Evolutionary conservation across 37 sponge, comb jelly and placozoan species (phyloP), one percentile per base, ranked within the genome.

Genomic region (Beroe forskalii): DNA sequence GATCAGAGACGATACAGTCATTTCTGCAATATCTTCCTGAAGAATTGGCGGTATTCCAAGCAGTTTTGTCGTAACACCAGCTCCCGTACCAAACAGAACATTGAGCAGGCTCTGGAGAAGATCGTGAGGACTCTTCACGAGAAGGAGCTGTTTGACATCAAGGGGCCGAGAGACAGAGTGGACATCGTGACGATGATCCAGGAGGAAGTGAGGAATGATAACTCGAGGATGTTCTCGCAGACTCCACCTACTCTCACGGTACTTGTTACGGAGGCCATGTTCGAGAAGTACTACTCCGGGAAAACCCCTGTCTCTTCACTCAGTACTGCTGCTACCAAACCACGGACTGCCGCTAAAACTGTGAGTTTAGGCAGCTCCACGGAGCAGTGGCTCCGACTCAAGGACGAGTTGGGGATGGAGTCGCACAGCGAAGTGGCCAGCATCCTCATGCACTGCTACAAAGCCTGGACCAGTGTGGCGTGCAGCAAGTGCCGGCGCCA

Each of bases 391-490:
- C 25, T 44, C 30, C 23, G 30, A 3, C 86, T 80, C 28, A 80
- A 80, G 86, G 55, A 20, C 42, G 86, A 80, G 35, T 37, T 80
- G 86, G 86, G 86, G 86, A 44, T 80, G 86, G 55, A 80, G 28
- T 33, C 86, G 1, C 28, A 80, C 55, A 24, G 30, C 37, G 86
- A 80, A 25, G 55, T 80, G 43, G 86, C 86, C 0, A 22, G 48
- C 23, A 41, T 80, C n/a, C 55, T 80, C n/a, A 80, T 80, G 38
- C 86, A 80, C 86, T 80, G 86, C 27, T 80, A 80, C 86, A 80
- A 80, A 43, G 44, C 86, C 28, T 80, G 86, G 86, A 44, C 23
- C 25, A 80, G 86, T n/a, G 86, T 80, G 55, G 86, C 55, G 55
- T 80, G 86, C 20, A 44, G 86, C 55, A 41, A 44, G 55, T 80